phyloP scores from a whole-genome alignment of 2,888 invertebrate species.

The Cheilosia vulpina region DNA sequence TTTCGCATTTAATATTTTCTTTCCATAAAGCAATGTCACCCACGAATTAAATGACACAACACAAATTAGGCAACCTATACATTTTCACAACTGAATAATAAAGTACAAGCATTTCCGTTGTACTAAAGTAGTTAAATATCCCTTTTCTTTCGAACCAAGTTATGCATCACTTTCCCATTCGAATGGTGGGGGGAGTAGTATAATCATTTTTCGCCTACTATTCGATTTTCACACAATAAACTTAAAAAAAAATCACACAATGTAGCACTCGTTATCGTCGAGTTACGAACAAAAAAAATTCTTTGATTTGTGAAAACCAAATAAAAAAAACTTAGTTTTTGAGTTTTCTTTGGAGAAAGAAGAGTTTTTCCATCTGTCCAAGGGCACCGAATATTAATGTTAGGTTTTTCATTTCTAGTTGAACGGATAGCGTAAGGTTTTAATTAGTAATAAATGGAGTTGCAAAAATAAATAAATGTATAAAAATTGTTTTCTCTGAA shows the following conservation, averaged over 20 bases:
- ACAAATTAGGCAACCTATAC: neutral
- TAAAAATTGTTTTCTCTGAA: conserved; percentile 51
- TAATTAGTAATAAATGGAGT: neutral
- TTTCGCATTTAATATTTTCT: conserved; percentile 1
- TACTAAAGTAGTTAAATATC: neutral
- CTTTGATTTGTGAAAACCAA: too few species aligned
- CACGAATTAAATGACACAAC: neutral
- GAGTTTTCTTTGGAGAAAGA: too few species aligned
- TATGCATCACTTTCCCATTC: neutral
- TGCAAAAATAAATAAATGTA: neutral
- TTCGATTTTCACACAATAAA: too few species aligned
- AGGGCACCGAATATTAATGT: too few species aligned
- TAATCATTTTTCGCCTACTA: too few species aligned
- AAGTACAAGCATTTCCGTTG: neutral
- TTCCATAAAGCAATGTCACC: neutral
- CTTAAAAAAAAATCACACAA: too few species aligned
- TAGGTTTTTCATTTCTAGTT: neutral
- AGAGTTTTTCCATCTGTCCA: too few species aligned
- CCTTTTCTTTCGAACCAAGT: neutral
- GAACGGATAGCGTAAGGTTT: neutral
- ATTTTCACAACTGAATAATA: neutral
- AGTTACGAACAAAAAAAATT: too few species aligned
- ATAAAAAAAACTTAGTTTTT: too few species aligned
- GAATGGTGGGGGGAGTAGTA: neutral
- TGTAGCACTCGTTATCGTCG: too few species aligned